phyloP scores from a whole-genome alignment of 2,888 invertebrate species.

The Yponomeuta evonymella region DNA sequence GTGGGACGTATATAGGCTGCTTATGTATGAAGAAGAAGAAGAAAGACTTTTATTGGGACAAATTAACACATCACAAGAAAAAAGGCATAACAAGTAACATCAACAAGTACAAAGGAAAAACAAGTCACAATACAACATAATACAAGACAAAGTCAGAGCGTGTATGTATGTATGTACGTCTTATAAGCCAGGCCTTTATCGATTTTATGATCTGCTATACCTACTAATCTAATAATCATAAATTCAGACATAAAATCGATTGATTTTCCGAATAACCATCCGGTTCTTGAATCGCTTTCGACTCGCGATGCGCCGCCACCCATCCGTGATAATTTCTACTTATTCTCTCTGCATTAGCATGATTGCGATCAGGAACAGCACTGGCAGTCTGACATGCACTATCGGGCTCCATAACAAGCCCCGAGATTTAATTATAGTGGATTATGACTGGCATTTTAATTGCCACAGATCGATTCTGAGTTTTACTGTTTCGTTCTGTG shows the following conservation, averaged over 20 bases:
- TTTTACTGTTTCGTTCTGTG: neutral
- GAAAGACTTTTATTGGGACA: too few relatives aligned
- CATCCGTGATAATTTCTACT: conserved; percentile 67
- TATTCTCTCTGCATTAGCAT: conserved; percentile 31
- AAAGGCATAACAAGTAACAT: too few relatives aligned
- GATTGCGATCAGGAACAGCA: conserved; percentile 26
- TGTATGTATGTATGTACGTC: too few relatives aligned
- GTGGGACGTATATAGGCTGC: too few relatives aligned
- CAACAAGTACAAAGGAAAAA: too few relatives aligned
- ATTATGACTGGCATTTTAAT: conserved; percentile 1
- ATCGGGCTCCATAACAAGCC: conserved; percentile 12
- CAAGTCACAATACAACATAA: too few relatives aligned
- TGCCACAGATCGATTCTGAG: neutral
- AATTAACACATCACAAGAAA: too few relatives aligned
- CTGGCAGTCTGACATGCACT: conserved; percentile 14
- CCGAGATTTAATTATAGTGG: neutral
- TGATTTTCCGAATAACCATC: conserved; percentile 22
- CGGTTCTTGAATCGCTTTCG: conserved; percentile 51
- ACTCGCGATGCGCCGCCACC: conserved; percentile 53
- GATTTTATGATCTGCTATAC: neutral
- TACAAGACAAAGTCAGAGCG: too few relatives aligned
- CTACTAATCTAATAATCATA: neutral
- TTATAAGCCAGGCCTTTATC: neutral
- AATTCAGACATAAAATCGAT: neutral
- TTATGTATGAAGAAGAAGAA: too few relatives aligned